Base-by-base conservation (phyloP, 2,888 invertebrate species). In the Noctua comes region DNA sequence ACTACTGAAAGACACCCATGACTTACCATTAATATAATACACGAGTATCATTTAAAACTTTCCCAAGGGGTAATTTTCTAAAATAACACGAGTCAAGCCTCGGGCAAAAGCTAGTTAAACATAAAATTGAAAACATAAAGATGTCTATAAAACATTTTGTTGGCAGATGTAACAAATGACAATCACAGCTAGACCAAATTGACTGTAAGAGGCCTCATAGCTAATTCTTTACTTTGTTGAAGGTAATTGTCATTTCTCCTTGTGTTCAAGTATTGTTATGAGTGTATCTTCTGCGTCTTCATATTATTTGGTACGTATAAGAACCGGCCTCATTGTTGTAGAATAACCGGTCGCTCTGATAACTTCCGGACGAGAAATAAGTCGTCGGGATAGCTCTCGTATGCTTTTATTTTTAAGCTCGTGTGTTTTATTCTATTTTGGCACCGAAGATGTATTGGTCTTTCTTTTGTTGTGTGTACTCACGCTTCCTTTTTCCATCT, bases 281-380 rank as follows among this genome's bases (percentile, higher is more conserved):
- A 48, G 21, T 80, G 54, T 18, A 7, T 18, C 68, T 82, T 80
- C 81, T 73, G 48, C 24, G 27, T 57, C 24, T 43, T 57, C 16
- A 43, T 43, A 24, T 57, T 27, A 36, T 24, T 71, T 71, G 36
- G 51, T 40, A 40, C 18, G 7, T 66, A 80, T 46, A 87, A 91
- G 90, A 92, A 91, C 89, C 90, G 86, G 91, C 91, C 90, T 90
- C 86, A 91, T 93, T 92, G 91, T 92, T 91, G 89, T 91, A 84
- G 88, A 89, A 90, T 82, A 95, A 95, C 95, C 95, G 94, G 95
- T 96, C 92, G 91, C 66, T 91, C 91, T 94, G 94, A 94, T 94
- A 95, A 94, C 95, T 96, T 95, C 95, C 95, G 95, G 93, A 92
- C 91, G 93, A 94, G 94, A 92, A 94, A 93, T 94, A 93, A 94